A percentile compares a stretch with the other conserved stretches of the same genome.
These are phyloP conservation scores for Poeciliopsis occidentalis DNA, from an alignment of 2,113 vertebrate species.

Conservation along the genomic window DNA sequence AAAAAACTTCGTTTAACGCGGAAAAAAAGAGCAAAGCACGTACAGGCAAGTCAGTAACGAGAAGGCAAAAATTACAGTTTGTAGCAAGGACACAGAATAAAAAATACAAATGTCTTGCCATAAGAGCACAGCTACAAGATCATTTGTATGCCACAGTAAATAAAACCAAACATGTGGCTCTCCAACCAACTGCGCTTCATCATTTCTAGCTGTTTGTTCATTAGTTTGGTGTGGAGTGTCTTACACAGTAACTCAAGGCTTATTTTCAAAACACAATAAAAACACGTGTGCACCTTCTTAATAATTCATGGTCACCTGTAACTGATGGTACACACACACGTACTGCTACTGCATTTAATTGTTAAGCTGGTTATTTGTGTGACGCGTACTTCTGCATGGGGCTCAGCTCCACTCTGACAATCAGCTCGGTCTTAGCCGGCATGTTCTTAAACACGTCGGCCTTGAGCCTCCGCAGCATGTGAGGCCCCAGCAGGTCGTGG, in stretches of 20 bases:
- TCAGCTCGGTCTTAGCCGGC: slow-evolving; percentile 95
- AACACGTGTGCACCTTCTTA: neutral
- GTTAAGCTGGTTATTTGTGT: neutral
- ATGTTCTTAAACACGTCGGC: slow-evolving; percentile 98
- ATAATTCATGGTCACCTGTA: neutral
- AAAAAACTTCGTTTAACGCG: neutral
- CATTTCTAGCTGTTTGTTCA: neutral
- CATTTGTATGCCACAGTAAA: neutral
- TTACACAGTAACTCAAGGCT: too few species aligned
- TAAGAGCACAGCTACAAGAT: too few species aligned
- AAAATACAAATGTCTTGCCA: too few species aligned
- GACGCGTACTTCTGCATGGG: slow-evolving; percentile 92
- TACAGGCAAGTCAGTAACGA: too few species aligned
- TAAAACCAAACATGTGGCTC: neutral
- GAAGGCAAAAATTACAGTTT: too few species aligned
- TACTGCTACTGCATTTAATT: neutral
- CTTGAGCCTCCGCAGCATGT: slow-evolving; percentile 94
- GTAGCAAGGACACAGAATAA: too few species aligned
- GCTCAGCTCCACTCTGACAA: slow-evolving; percentile 93
- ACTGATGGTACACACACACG: neutral
- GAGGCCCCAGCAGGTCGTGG: slow-evolving; percentile 92
- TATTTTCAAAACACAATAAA: too few species aligned
- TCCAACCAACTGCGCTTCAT: too few species aligned
- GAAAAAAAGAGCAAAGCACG: too few species aligned
- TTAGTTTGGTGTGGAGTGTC: neutral